These are phyloP conservation scores for Heterocephalus glaber DNA, from an alignment of 2,113 vertebrate species.

Conservation along the genomic window DNA sequence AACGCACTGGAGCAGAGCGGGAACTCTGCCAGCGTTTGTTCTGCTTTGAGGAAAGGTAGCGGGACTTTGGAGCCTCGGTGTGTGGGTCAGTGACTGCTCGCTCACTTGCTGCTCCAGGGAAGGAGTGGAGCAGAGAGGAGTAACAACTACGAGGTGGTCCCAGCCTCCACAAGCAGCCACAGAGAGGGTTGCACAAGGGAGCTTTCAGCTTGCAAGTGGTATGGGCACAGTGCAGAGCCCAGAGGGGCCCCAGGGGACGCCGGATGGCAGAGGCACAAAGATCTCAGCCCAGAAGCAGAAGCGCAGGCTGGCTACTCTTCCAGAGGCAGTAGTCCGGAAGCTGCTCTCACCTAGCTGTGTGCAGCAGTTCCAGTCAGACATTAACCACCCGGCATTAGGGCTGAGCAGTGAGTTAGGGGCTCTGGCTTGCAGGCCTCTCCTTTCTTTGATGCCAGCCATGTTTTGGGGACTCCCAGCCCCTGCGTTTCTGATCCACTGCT, in stretches of 20 bases:
- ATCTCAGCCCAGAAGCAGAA: neutral
- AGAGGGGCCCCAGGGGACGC: neutral
- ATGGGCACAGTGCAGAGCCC: neutral
- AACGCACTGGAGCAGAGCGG: accelerated
- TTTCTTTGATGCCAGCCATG: neutral
- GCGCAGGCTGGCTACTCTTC: accelerated
- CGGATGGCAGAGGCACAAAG: no score
- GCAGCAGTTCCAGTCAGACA: neutral
- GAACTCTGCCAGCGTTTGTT: neutral
- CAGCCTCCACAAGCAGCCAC: no score
- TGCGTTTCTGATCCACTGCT: neutral
- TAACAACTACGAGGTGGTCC: neutral
- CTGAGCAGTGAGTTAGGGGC: no score
- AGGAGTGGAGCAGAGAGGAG: neutral
- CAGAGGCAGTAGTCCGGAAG: neutral
- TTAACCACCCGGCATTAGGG: neutral
- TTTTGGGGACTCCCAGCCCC: neutral
- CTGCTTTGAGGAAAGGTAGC: neutral
- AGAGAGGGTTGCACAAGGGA: accelerated
- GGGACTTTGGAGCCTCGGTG: no score
- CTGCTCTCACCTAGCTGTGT: no score
- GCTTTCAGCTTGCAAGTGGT: no score
- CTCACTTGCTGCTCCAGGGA: neutral
- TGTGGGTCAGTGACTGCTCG: no score
- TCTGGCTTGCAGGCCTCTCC: neutral